Percentiles rank a stretch among this genome's conserved stretches.
phyloP scores from a whole-genome alignment of 2,888 invertebrate genomes.

The Steinernema carpocapsae region DNA sequence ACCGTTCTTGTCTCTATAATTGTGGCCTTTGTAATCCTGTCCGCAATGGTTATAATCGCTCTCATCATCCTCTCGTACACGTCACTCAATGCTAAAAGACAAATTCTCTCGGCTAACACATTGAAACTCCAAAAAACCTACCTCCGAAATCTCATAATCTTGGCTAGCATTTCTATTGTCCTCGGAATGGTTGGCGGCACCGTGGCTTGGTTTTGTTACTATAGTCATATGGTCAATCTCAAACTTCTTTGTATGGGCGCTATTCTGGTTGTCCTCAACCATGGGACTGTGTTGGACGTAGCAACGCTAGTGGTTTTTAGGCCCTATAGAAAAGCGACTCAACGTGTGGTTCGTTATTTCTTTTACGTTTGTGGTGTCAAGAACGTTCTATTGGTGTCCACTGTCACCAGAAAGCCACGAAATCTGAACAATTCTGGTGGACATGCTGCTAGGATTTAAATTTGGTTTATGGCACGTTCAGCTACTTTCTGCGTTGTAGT shows the following conservation, averaged over 20 bases:
- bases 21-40: neutral
- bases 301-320: neutral
- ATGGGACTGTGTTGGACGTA: neutral
- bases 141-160: neutral
- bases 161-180: neutral
- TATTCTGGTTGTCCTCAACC: neutral
- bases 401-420: no score
- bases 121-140: neutral
- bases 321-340: no score
- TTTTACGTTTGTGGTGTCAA: no score
- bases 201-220: neutral
- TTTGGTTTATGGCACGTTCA: no score
- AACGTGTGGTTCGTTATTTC: no score
- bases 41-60: neutral
- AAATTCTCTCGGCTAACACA: neutral
- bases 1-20: neutral
- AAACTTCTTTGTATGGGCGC: neutral
- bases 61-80: neutral
- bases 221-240: neutral
- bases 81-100: no score
- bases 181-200: neutral
- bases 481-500: no score
- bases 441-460: no score
- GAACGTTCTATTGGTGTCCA: no score
- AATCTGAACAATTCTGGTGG: no score